Percentiles rank a stretch among this genome's conserved stretches.
Conservation (phyloP, 2,797 vertebrate species). For the Otolemur crassicaudatus region DNA sequence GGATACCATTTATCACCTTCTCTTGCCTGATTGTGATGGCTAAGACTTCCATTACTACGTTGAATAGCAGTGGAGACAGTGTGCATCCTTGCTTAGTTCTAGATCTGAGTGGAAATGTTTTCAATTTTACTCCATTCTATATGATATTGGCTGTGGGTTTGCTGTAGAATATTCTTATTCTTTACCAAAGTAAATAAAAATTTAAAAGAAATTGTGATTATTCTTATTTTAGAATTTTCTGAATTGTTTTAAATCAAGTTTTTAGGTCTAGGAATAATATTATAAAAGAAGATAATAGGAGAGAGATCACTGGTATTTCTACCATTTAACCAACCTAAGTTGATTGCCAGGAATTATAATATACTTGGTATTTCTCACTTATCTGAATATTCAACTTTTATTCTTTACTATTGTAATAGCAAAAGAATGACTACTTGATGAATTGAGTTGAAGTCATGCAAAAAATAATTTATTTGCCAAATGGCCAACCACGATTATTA, state of each 20-base stretch:
- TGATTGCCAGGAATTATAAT: background rate
- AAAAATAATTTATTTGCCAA: background rate
- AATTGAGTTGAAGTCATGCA: conserved; percentile 28
- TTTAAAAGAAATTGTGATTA: background rate
- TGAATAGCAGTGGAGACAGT: no score
- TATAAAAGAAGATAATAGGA: background rate
- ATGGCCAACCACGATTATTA: background rate
- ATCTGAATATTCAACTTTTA: background rate
- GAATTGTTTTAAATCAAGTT: background rate
- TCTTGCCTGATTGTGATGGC: no score
- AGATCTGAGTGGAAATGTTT: no score
- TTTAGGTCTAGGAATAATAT: background rate
- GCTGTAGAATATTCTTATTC: background rate
- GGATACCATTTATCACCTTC: no score
- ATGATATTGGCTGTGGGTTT: no score
- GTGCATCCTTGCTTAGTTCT: no score
- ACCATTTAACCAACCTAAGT: background rate
- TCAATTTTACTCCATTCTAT: no score
- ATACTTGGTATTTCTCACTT: background rate
- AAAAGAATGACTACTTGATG: background rate
- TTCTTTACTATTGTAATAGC: background rate
- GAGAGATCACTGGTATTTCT: background rate
- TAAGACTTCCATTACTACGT: no score
- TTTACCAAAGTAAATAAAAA: background rate
- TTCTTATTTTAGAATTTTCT: conserved; percentile 11